Percentiles rank a stretch among this genome's conserved stretches.
Evolutionary conservation across 2,797 vertebrate genomes (phyloP).

Genomic region (Cuniculus paca): DNA sequence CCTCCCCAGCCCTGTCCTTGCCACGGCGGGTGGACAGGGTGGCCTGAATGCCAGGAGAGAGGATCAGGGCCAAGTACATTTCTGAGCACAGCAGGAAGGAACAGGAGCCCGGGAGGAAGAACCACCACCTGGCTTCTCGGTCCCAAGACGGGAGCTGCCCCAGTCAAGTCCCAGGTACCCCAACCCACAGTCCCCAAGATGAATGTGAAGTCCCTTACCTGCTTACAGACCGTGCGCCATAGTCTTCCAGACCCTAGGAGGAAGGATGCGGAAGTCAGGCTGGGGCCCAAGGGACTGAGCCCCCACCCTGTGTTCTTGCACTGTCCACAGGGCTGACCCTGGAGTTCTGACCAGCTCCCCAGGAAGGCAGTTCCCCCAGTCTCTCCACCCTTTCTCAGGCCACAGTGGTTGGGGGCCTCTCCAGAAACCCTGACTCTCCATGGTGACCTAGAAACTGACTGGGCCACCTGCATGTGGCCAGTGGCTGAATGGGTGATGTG

Average conservation of each 20-base stretch:
- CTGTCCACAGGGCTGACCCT: background rate
- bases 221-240: constrained; percentile 93
- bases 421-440: background rate
- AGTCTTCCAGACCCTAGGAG: constrained; percentile 92
- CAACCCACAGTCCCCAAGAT: background rate
- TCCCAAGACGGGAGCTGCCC: background rate
- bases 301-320: background rate
- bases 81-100: background rate
- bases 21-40: background rate
- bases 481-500: fast-evolving
- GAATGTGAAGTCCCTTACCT: constrained; percentile 91
- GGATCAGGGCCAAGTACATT: background rate
- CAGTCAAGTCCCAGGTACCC: fast-evolving
- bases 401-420: background rate
- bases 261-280: constrained; percentile 63
- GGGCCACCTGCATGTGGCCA: background rate
- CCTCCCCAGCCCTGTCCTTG: too few species aligned
- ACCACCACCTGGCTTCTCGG: background rate
- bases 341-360: background rate
- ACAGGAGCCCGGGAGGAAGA: background rate
- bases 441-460: background rate
- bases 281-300: background rate
- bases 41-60: background rate
- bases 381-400: too few species aligned
- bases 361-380: background rate